Evolutionary conservation across 2,113 vertebrate genomes (phyloP).

Genomic region (Oryctolagus cuniculus): mOryCun1.1 NC_091442.1:108224501-108225000

Average conservation of each 20-base stretch:
- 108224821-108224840: slow-evolving; percentile 18
- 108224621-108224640: slow-evolving; percentile 49
- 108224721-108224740: slow-evolving; percentile 24
- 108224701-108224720: background rate
- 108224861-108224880: background rate
- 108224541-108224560: slow-evolving; percentile 71
- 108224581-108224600: slow-evolving; percentile 78
- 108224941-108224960: background rate
- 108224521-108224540: slow-evolving; percentile 71
- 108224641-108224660: slow-evolving; percentile 64
- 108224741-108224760: slow-evolving; percentile 79
- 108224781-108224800: background rate
- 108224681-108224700: slow-evolving; percentile 31
- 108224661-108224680: slow-evolving; percentile 17
- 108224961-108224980: background rate
- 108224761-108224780: slow-evolving; percentile 56
- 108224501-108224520: slow-evolving; percentile 74
- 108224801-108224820: slow-evolving; percentile 67
- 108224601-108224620: slow-evolving; percentile 73
- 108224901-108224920: background rate
- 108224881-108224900: background rate
- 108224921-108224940: background rate
- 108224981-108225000: background rate
- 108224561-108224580: slow-evolving; percentile 70
- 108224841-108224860: background rate